A percentile compares a stretch with the other conserved stretches of the same genome.
These are phyloP conservation scores for Chloropsis cyanopogon DNA, from an alignment of 2,113 vertebrate species.

Conservation along the genomic window DNA sequence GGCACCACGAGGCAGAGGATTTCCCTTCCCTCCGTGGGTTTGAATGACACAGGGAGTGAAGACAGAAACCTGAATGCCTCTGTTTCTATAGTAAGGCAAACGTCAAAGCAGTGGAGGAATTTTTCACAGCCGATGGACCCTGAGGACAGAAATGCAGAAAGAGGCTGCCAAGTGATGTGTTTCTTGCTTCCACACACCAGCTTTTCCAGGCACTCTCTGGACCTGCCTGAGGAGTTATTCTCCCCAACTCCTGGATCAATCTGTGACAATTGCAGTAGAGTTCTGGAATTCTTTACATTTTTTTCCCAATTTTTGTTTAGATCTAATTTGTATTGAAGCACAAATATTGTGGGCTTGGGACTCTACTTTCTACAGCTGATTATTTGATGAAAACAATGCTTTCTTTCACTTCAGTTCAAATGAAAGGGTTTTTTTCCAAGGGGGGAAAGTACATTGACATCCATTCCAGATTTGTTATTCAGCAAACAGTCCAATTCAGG, in stretches of 20 bases:
- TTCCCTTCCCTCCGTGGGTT: not conserved
- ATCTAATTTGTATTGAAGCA: not conserved
- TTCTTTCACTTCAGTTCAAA: not conserved
- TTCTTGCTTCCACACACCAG: not conserved
- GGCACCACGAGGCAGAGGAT: not conserved
- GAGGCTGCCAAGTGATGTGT: not conserved
- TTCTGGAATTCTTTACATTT: not conserved
- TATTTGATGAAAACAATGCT: not conserved
- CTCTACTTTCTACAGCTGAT: not conserved
- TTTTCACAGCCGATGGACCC: not conserved
- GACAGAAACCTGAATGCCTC: not conserved
- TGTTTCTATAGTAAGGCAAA: not conserved
- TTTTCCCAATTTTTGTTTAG: not conserved
- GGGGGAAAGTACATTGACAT: not conserved
- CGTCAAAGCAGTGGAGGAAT: not conserved
- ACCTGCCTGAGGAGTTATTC: not conserved
- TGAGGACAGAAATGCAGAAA: not conserved
- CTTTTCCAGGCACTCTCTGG: not conserved
- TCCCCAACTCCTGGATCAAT: not conserved
- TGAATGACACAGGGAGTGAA: not conserved
- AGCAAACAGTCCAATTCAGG: not conserved
- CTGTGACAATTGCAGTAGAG: not conserved
- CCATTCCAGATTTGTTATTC: not conserved
- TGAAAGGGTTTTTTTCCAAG: not conserved
- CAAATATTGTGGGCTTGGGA: rapidly evolving